Evolutionary conservation across 2,113 vertebrate species (phyloP).

Genomic region (Vombatus ursinus): DNA sequence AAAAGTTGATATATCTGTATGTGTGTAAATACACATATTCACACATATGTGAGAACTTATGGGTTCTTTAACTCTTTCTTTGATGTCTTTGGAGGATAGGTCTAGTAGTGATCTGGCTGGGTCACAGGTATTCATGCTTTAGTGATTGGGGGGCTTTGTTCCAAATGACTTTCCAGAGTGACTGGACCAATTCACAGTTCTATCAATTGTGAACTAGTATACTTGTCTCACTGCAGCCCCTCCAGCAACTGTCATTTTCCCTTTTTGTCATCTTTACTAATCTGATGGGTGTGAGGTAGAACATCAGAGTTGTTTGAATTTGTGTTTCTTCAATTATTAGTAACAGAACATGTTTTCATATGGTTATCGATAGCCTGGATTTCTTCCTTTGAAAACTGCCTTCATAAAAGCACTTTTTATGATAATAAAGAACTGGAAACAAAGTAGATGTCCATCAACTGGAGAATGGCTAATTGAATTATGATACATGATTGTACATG

Average conservation of each 20-base stretch:
- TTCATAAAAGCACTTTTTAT: neutral
- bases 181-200: too few relatives aligned
- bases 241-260: neutral
- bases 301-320: neutral
- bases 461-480: neutral
- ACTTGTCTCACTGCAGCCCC: neutral
- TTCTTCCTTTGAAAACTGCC: neutral
- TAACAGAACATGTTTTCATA: neutral
- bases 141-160: too few relatives aligned
- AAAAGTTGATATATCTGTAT: too few relatives aligned
- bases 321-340: neutral
- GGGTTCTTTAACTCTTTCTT: too few relatives aligned
- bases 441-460: neutral
- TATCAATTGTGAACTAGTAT: neutral
- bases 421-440: neutral
- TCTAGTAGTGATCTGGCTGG: too few relatives aligned
- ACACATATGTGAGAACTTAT: too few relatives aligned
- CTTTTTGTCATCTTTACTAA: neutral
- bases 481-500: neutral
- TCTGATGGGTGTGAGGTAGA: neutral
- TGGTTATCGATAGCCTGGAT: neutral
- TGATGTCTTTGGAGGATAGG: too few relatives aligned
- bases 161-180: too few relatives aligned
- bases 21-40: too few relatives aligned
- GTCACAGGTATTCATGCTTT: too few relatives aligned